A percentile compares a stretch with the other conserved stretches of the same genome.
phyloP scores from a whole-genome alignment of 2,113 vertebrate genomes.

The Edolisoma coerulescens region DNA sequence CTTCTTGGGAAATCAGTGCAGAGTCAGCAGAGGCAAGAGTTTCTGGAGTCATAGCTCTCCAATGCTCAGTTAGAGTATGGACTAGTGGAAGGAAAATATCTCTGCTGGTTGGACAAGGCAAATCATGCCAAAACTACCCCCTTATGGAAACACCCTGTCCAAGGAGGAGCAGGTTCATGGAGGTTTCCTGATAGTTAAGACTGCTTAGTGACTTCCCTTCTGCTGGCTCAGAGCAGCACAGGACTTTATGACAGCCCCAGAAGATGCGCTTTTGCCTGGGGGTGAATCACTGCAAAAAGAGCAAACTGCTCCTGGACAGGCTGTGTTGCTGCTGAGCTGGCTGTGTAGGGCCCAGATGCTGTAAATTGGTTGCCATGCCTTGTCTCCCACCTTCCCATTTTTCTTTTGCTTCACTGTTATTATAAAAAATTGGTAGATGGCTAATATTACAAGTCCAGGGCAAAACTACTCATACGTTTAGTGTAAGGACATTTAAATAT shows the following conservation, averaged over 20 bases:
- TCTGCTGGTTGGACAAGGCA: not conserved
- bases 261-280: fast-evolving
- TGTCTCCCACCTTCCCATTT: constrained; percentile 51
- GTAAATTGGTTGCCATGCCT: constrained; percentile 54
- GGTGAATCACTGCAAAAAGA: not conserved
- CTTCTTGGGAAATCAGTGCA: not conserved
- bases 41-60: not conserved
- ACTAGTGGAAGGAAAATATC: not conserved
- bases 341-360: constrained; percentile 43
- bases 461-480: constrained; percentile 56
- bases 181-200: not conserved
- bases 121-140: not conserved
- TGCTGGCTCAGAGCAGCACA: not conserved
- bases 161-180: not conserved
- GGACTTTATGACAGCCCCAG: not conserved
- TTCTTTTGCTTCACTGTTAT: constrained; percentile 46
- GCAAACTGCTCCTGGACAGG: not conserved
- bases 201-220: not conserved
- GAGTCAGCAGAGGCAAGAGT: not conserved
- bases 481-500: constrained; percentile 63
- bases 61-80: not conserved
- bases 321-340: not conserved
- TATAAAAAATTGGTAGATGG: constrained; percentile 56
- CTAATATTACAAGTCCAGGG: constrained; percentile 61
- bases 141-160: not conserved